Conservation (phyloP, 2,888 invertebrate species). For the Balanococcus diminutus region DNA sequence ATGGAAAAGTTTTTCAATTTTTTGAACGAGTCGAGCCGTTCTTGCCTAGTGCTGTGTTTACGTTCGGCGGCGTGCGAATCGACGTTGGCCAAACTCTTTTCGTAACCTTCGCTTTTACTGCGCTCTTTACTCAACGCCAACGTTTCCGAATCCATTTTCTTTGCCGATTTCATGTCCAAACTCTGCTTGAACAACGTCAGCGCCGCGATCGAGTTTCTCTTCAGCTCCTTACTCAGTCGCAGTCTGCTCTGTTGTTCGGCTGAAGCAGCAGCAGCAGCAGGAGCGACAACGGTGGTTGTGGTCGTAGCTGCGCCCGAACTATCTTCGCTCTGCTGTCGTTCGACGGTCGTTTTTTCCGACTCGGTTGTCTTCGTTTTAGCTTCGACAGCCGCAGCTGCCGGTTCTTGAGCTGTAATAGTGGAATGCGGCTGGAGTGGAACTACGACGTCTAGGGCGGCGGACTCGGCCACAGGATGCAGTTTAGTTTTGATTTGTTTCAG, state of each 20-base stretch:
- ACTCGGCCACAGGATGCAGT: slow-evolving; percentile 29
- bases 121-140: slow-evolving; percentile 58
- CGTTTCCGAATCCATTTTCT: background rate
- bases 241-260: background rate
- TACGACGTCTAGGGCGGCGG: background rate
- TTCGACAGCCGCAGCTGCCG: background rate
- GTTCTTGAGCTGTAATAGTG: background rate
- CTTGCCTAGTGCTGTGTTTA: slow-evolving; percentile 59
- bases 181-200: slow-evolving; percentile 32
- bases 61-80: slow-evolving; percentile 58
- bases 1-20: slow-evolving; percentile 60
- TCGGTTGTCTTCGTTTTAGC: background rate
- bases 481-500: slow-evolving; percentile 52
- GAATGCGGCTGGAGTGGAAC: background rate
- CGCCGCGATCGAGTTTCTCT: slow-evolving; percentile 40
- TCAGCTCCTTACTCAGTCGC: background rate
- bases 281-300: too few species aligned
- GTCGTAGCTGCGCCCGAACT: too few species aligned
- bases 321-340: too few species aligned
- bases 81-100: background rate
- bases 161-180: slow-evolving; percentile 8
- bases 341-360: background rate
- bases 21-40: slow-evolving; percentile 60
- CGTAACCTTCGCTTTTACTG: slow-evolving; percentile 53
- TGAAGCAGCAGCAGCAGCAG: too few species aligned